Evolutionary conservation across 2,888 invertebrate genomes (phyloP), one percentile per base, ranked within the genome.

Genomic region (Drosophila borealis): DNA sequence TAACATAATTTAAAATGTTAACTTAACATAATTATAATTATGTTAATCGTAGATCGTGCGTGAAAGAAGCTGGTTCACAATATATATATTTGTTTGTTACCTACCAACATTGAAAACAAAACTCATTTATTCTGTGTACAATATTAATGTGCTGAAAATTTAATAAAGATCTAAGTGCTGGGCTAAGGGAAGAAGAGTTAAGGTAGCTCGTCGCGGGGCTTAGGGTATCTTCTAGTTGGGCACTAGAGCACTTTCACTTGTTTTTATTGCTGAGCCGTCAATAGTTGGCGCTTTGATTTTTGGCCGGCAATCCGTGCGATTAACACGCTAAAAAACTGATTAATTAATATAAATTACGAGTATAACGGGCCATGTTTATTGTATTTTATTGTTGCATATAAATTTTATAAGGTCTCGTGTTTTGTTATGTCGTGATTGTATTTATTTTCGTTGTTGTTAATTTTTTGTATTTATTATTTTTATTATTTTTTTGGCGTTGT

Each of bases 311-410:
- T 68, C 48, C 36, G 37, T 45, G 56, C 53, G 59, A 53, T 63
- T 69, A 64, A 62, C 41, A 41, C 37, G 75, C 44, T 29, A 55
- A 73, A 79, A 70, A 78, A 54, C 49, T 73, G 63, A 82, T 83
- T 88, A 88, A 83, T 83, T 88, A 88, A 82, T 86, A 88, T 85
- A 82, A 88, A 83, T 83, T 85, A 88, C 78, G 69, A 41, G 66
- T 48, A 60, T 61, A 63, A 59, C 48, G 63, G 29, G 8, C 21
- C 33, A 55, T 78, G 59, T 68, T 59, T 66, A 34, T 53, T 55
- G 45, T 61, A 48, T 44, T 33, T 51, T 64, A 13, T 48, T 55
- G 48, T 51, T 74, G 37, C 42, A 62, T 36, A 62, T 46, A 45
- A 65, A 64, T 79, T 63, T 71, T 62, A 76, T 67, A 73, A 81